Evolutionary conservation across 2,888 invertebrate genomes (phyloP).

Genomic region (Drosophila paramelanica): DNA sequence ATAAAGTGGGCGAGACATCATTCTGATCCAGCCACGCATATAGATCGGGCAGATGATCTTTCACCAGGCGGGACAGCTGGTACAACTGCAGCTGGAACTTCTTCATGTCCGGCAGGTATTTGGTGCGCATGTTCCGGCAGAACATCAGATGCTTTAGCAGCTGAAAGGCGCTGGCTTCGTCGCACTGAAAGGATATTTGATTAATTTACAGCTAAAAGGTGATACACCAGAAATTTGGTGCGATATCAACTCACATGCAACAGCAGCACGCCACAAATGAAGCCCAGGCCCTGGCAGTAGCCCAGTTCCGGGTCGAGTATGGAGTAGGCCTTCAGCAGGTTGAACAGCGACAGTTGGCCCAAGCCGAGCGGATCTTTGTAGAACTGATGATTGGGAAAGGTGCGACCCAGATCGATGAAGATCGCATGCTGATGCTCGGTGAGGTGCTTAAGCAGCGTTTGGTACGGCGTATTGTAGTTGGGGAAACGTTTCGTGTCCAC

Average conservation of each 20-base stretch:
- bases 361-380: constrained; percentile 96
- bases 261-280: constrained; percentile 96
- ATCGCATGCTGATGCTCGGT: constrained; percentile 99
- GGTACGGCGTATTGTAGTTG: constrained; percentile 92
- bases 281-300: constrained; percentile 98
- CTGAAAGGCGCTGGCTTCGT: constrained; percentile 95
- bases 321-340: constrained; percentile 97
- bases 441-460: constrained; percentile 92
- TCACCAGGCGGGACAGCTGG: constrained; percentile 95
- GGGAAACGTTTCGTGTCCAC: constrained; percentile 90
- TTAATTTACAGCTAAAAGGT: too few relatives aligned
- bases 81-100: constrained; percentile 95
- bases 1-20: constrained; percentile 96
- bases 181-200: constrained; percentile 88
- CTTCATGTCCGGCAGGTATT: constrained; percentile 97
- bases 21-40: constrained; percentile 94
- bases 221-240: not conserved
- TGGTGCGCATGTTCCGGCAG: constrained; percentile 92
- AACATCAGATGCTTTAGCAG: constrained; percentile 96
- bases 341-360: constrained; percentile 96
- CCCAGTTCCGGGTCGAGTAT: constrained; percentile 97
- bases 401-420: constrained; percentile 94
- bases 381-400: constrained; percentile 97
- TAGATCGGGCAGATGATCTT: constrained; percentile 93
- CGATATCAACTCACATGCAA: constrained; percentile 91